These are phyloP conservation scores for Lissonota sp. DNA, from an alignment of 2,888 invertebrate genomes.

Conservation along the genomic window DNA sequence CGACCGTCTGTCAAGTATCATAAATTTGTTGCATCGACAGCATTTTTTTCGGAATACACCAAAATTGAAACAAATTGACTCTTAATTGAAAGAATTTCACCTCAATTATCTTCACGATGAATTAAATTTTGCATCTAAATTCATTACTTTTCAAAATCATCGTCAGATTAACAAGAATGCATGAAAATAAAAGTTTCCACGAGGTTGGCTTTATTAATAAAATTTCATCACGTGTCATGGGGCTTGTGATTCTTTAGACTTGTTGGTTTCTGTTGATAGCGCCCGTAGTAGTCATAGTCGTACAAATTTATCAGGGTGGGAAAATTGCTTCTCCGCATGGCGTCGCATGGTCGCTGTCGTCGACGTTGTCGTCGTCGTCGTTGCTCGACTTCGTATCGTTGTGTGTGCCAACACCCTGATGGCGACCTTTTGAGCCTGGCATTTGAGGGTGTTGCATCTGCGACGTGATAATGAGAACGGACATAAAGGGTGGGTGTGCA, in stretches of 20 bases:
- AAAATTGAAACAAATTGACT: neutral
- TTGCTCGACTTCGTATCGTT: slow-evolving; percentile 74
- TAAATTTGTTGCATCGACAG: no score
- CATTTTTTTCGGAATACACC: no score
- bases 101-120: no score
- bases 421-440: slow-evolving; percentile 79
- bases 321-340: slow-evolving; percentile 31
- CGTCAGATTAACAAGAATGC: no score
- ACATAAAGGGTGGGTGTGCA: slow-evolving; percentile 80
- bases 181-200: no score
- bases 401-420: slow-evolving; percentile 59
- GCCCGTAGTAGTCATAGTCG: slow-evolving; percentile 5
- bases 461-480: slow-evolving; percentile 83
- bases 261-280: neutral
- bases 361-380: slow-evolving; percentile 40
- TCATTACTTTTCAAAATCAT: no score
- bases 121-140: no score
- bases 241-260: neutral
- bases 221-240: neutral
- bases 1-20: neutral
- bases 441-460: slow-evolving; percentile 79
- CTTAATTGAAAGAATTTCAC: no score
- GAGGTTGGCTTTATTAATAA: neutral
- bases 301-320: slow-evolving; percentile 26
- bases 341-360: slow-evolving; percentile 18